Evolutionary conservation across 2,797 vertebrate genomes (phyloP), one percentile per base, ranked within the genome.

Genomic region (Cheirogaleus major): DNA sequence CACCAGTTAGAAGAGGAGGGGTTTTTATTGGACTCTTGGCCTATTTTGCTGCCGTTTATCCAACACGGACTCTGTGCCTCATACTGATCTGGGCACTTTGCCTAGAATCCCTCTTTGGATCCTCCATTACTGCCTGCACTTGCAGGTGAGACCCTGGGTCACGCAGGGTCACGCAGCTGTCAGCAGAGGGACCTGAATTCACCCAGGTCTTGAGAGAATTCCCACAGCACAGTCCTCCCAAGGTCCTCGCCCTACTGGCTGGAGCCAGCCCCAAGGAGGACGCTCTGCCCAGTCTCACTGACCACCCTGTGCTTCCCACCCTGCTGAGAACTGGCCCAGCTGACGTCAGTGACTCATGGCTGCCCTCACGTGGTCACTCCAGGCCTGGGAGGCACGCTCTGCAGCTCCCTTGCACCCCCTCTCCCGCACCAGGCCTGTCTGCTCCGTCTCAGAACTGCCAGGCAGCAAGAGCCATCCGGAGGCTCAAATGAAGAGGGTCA

Each of bases 351-450:
- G 45, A 83, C 86, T 83, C 89, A 97, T 93, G 25, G 38, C 89
- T 96, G 96, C 96, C 97, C 95, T 91, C 97, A 41, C 9, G 80
- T 96, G 97, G 93, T 57, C 90, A 93, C 86, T 72, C 5, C 11
- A 45, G 70, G 86, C 32, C 30, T 45, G 0, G 0, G 59, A 59
- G 55, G 32, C n/a, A 76, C 69, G 75, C 89, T 84, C 95, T 78
- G 65, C 38, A 45, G 88, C 61, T 87, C 61, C 83, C 63, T 84
- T 7, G 30, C 50, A 38, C 48, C 38, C 75, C 41, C 41, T 76
- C 5, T 23, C 67, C 43, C 20, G 27, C 17, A 11, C 82, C 61
- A 61, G 23, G 52, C 41, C 93, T 81, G 35, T 75, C 52, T 67
- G 48, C 48, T 57, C 8, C 30, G 27, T 93, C 65, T 94, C 43